Evolutionary conservation across 2,888 invertebrate genomes (phyloP).

Genomic region (Cerceris rybyensis): DNA sequence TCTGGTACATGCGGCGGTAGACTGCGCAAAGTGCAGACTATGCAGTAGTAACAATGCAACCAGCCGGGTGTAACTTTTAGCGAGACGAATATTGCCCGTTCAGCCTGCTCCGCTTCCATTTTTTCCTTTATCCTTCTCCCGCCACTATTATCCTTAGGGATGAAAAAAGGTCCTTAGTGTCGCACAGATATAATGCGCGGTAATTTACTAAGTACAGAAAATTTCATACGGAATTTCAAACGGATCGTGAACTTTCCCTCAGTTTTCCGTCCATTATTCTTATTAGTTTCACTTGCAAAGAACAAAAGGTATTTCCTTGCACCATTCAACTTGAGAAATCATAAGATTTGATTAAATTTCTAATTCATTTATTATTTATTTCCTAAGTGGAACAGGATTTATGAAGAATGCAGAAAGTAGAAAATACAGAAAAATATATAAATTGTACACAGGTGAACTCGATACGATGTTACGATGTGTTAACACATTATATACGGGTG

Average conservation of each 20-base stretch:
- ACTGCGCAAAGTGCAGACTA: constrained; percentile 55
- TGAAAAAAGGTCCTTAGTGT: constrained; percentile 21
- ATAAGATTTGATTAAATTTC: too few relatives aligned
- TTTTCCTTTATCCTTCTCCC: constrained; percentile 14
- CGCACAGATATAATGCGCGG: not conserved
- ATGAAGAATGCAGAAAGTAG: too few relatives aligned
- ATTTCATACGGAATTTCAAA: not conserved
- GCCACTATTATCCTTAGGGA: constrained; percentile 38
- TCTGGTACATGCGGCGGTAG: constrained; percentile 46
- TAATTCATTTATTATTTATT: too few relatives aligned
- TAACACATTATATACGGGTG: too few relatives aligned
- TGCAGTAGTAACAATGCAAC: constrained; percentile 69
- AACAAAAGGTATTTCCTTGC: too few relatives aligned
- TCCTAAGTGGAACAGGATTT: too few relatives aligned
- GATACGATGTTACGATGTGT: too few relatives aligned
- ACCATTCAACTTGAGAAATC: too few relatives aligned
- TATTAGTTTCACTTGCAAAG: not conserved
- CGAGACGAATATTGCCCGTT: constrained; percentile 65
- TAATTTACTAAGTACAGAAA: constrained; percentile 13
- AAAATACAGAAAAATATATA: too few relatives aligned
- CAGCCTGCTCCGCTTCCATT: constrained; percentile 40
- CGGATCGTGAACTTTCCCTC: not conserved
- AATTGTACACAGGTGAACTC: too few relatives aligned
- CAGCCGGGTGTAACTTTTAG: constrained; percentile 69
- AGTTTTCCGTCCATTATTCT: not conserved